These are phyloP conservation scores for Eristalis pertinax DNA, from an alignment of 2,888 invertebrate species.

Conservation along the genomic window DNA sequence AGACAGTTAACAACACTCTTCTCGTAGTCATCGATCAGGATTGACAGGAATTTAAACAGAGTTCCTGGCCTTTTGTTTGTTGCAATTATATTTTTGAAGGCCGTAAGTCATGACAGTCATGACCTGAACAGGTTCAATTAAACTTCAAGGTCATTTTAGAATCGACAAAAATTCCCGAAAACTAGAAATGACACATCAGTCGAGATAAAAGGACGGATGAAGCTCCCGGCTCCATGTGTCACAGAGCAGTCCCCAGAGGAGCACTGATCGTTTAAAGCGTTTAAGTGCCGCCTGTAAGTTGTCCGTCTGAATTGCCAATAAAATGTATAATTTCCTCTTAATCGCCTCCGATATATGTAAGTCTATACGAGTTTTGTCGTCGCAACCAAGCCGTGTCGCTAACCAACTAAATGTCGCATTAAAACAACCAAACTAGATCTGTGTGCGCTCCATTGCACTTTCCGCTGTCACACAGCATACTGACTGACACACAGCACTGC, in stretches of 20 bases:
- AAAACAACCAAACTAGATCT: conserved; percentile 42
- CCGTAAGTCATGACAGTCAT: not conserved
- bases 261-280: not conserved
- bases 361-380: not conserved
- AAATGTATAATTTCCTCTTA: conserved; percentile 29
- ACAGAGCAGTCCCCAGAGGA: not conserved
- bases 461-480: conserved; percentile 41
- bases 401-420: conserved; percentile 56
- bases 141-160: not conserved
- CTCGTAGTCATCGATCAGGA: no score
- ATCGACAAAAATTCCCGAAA: not conserved
- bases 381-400: not conserved
- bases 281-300: not conserved
- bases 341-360: conserved; percentile 1
- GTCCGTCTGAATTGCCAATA: conserved; percentile 1
- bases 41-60: not conserved
- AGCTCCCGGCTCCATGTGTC: not conserved
- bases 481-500: conserved; percentile 21
- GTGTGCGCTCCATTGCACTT: conserved; percentile 43
- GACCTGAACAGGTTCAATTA: not conserved
- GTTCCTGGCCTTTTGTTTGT: not conserved
- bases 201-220: not conserved
- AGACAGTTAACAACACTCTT: not conserved
- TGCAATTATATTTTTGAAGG: not conserved
- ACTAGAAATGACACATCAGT: not conserved